phyloP scores from a whole-genome alignment of 1,140 invertebrate genomes.

The Caenorhabditis inopinata region DNA sequence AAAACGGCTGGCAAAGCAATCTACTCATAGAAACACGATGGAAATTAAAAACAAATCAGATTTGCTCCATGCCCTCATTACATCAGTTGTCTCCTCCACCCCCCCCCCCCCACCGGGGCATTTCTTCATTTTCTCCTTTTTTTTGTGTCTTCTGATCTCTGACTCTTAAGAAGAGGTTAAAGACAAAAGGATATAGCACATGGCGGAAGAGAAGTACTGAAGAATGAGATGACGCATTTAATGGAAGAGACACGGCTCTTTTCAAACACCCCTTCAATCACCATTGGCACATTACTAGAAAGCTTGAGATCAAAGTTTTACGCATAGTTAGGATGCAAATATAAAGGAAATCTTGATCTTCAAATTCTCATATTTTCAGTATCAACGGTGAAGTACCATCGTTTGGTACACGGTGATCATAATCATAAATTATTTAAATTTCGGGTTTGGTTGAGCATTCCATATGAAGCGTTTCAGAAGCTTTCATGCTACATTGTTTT shows the following conservation, averaged over 20 bases:
- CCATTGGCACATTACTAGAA: neutral
- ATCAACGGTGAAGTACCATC: too few species aligned
- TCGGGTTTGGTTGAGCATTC: too few species aligned
- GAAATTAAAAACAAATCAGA: conserved; percentile 24
- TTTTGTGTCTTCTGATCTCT: neutral
- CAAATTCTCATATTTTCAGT: too few species aligned
- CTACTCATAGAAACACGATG: neutral
- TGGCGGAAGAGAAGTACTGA: neutral
- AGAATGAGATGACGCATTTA: neutral
- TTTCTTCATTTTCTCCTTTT: neutral
- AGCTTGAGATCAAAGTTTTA: too few species aligned
- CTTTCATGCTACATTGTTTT: too few species aligned
- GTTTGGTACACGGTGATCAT: too few species aligned
- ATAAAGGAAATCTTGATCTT: too few species aligned
- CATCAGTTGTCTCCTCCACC: neutral
- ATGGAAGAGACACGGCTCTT: neutral
- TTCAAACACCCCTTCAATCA: neutral
- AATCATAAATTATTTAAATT: too few species aligned
- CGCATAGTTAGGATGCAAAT: too few species aligned
- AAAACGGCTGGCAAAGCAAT: conserved; percentile 7
- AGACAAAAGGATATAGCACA: neutral
- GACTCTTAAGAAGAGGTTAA: conserved; percentile 1
- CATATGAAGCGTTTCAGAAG: too few species aligned
- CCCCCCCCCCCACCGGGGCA: neutral
- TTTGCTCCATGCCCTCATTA: conserved; percentile 22